Evolutionary conservation across 2,888 invertebrate genomes (phyloP).

Genomic region (Sussaba pulchella): DNA sequence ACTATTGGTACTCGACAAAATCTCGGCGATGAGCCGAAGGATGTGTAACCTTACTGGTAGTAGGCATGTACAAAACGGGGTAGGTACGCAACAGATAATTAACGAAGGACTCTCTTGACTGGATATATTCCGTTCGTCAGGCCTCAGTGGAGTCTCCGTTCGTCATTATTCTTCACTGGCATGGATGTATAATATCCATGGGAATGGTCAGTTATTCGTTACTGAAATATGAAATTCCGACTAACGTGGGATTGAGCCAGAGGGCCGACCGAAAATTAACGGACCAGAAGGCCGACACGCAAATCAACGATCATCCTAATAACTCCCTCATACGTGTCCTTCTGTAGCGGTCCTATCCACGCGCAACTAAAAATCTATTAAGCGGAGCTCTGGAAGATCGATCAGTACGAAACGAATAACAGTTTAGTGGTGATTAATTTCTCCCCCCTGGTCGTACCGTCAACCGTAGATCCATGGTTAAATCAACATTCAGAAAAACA

Average conservation of each 20-base stretch:
- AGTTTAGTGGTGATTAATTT: background rate
- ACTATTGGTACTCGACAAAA: no score
- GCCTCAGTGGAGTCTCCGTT: no score
- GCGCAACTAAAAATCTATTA: background rate
- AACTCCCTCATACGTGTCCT: conserved; percentile 11
- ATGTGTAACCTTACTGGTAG: background rate
- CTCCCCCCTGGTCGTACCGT: no score
- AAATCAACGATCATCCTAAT: conserved; percentile 28
- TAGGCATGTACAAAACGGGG: background rate
- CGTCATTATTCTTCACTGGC: background rate
- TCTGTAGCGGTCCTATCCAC: background rate
- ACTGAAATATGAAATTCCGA: conserved; percentile 27
- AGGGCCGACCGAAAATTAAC: conserved; percentile 22
- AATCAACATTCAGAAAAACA: no score
- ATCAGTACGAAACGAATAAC: background rate
- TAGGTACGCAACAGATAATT: background rate
- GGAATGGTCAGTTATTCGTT: conserved; percentile 16
- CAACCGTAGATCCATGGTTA: no score
- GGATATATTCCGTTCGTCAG: no score
- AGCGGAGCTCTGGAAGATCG: background rate
- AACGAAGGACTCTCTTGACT: no score
- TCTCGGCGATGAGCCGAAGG: background rate
- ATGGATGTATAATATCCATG: background rate
- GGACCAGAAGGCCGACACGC: background rate
- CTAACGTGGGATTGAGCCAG: conserved; percentile 5